phyloP scores from a whole-genome alignment of 2,888 invertebrate genomes.

The Lasius fuliginosus region DNA sequence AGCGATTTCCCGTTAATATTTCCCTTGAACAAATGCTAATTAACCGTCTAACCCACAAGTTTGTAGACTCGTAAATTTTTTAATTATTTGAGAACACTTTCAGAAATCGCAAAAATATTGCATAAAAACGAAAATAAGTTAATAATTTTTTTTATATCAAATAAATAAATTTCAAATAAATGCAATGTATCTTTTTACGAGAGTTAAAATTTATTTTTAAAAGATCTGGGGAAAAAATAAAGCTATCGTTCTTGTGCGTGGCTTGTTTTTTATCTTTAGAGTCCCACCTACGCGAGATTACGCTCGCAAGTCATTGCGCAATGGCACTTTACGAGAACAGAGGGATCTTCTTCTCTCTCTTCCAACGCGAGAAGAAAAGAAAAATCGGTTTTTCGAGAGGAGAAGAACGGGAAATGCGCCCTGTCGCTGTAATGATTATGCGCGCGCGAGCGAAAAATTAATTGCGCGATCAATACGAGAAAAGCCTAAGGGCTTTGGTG shows the following conservation, averaged over 20 bases:
- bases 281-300: constrained; percentile 41
- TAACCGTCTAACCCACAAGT: background rate
- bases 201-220: background rate
- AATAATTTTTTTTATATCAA: background rate
- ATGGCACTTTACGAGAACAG: constrained; percentile 7
- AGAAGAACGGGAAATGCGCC: background rate
- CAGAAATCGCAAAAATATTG: background rate
- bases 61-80: background rate
- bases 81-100: background rate
- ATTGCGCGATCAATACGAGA: constrained; percentile 40
- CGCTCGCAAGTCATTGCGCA: constrained; percentile 17
- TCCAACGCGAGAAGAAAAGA: background rate
- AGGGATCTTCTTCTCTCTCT: background rate
- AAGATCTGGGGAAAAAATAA: constrained; percentile 9
- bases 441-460: constrained; percentile 40
- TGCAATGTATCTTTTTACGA: background rate
- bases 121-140: background rate
- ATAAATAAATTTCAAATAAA: background rate
- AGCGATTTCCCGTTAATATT: background rate
- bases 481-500: background rate
- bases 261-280: constrained; percentile 27
- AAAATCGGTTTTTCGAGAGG: background rate
- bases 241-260: constrained; percentile 1
- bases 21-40: background rate
- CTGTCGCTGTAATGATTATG: background rate